Evolutionary conservation across 2,888 invertebrate species (phyloP).

Genomic region (Mythimna lalbum): DNA sequence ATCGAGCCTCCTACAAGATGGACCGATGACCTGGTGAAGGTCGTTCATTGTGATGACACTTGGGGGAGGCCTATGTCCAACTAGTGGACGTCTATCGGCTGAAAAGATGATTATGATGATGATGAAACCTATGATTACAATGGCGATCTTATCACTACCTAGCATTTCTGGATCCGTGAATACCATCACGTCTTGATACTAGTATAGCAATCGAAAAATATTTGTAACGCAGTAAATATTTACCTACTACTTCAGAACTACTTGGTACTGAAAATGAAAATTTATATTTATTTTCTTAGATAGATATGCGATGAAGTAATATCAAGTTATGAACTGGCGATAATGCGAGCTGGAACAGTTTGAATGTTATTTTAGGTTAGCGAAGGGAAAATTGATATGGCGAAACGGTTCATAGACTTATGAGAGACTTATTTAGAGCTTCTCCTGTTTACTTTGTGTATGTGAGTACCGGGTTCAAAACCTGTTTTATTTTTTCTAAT

Average conservation of each 20-base stretch:
- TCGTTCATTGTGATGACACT: no score
- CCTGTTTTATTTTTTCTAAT: no score
- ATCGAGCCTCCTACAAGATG: no score
- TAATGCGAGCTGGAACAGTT: slow-evolving; percentile 7
- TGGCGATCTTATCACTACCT: no score
- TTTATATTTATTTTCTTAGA: slow-evolving; percentile 6
- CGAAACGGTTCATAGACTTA: slow-evolving; percentile 2
- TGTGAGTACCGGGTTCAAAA: no score
- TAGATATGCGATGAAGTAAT: slow-evolving; percentile 7
- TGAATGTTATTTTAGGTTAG: slow-evolving; percentile 35
- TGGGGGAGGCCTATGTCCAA: no score
- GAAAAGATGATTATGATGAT: no score
- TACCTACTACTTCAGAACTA: background rate
- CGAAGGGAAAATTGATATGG: slow-evolving; percentile 20
- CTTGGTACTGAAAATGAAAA: background rate
- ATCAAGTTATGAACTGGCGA: slow-evolving; percentile 13
- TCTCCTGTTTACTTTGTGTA: no score
- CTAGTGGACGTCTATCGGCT: no score
- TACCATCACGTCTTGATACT: background rate
- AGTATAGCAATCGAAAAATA: background rate
- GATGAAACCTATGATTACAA: no score
- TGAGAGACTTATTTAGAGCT: no score
- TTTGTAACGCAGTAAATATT: background rate
- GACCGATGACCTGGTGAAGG: no score
- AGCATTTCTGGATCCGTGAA: background rate